These are phyloP conservation scores for Orchesellides sinensis DNA, from an alignment of 2,888 invertebrate genomes.

Conservation along the genomic window DNA sequence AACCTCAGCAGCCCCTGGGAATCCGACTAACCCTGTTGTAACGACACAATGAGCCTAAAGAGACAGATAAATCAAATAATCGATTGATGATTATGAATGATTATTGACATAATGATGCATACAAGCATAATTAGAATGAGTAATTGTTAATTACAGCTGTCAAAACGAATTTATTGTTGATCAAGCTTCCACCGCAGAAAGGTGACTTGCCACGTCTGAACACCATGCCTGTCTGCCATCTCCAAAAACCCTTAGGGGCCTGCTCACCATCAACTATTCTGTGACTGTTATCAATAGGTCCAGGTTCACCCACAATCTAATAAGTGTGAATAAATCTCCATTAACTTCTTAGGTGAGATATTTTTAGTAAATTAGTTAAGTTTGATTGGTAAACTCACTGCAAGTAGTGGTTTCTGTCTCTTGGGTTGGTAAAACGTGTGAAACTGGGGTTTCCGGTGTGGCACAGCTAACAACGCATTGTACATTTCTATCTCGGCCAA, in stretches of 20 bases:
- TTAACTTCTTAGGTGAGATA: background rate
- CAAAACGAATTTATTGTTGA: conserved; percentile 67
- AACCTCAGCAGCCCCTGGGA: conserved; percentile 69
- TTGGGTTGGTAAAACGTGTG: conserved; percentile 21
- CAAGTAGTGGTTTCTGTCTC: conserved; percentile 47
- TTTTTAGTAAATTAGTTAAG: too few species aligned
- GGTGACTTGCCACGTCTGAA: conserved; percentile 58
- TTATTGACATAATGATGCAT: background rate
- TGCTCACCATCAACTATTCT: conserved; percentile 67
- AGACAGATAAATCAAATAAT: too few species aligned
- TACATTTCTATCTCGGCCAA: conserved; percentile 50
- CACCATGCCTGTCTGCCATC: conserved; percentile 71
- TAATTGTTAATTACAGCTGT: conserved; percentile 25
- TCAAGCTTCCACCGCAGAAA: conserved; percentile 69
- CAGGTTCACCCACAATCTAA: conserved; percentile 71
- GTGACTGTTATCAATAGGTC: conserved; percentile 21
- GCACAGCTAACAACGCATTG: conserved; percentile 64
- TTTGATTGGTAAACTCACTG: conserved; percentile 42
- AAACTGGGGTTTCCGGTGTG: conserved; percentile 17
- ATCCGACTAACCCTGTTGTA: conserved; percentile 53
- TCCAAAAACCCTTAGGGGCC: conserved; percentile 66
- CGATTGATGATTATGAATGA: too few species aligned
- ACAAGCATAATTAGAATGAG: background rate
- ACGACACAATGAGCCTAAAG: conserved; percentile 37
- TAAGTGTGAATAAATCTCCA: background rate